Evolutionary conservation across 2,888 invertebrate genomes (phyloP), one percentile per base, ranked within the genome.

Genomic region (Rhamnusium bicolor): DNA sequence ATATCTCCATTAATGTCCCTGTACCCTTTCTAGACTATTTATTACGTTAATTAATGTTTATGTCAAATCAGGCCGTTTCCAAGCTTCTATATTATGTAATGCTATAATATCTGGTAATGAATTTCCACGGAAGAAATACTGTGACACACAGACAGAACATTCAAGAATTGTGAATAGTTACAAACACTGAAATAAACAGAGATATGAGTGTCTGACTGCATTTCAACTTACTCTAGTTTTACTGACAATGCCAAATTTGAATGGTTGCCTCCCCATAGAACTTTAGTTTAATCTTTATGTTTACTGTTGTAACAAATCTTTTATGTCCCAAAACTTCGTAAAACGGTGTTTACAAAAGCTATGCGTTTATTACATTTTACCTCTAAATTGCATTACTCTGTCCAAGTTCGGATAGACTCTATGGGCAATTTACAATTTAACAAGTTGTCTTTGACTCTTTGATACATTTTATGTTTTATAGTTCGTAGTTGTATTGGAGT

Each of bases 271-370:
- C 61, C 46, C 46, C 40, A 46, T 61, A 46, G 40, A 61, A 46
- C 40, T 58, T 12, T 40, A 61, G 69, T 65, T 66, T 69, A 73
- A 73, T 61, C 65, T 73, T 65, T 62, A 66, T 61, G 69, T 73
- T 73, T 69, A 73, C 69, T 69, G 65, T 61, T 27, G 73, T 66
- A 69, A 66, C 69, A 69, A 73, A 73, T 73, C 65, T 73, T 73
- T 73, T 66, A 76, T 77, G 76, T 79, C 74, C 6, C 29, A 5
- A 18, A 61, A 46, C 40, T 60, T 12, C 40, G 19, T 60, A 60
- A 60, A 40, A 32, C 61, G 19, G 21, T 19, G 61, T 61, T 61
- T 61, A 61, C 61, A 61, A 61, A 46, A 19, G 61, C 46, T 19
- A 61, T 61, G 61, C 46, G 61, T 61, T 61, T 61, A 61, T 61